Conservation (phyloP, 2,888 invertebrate species). For the Drosophila quinaria region DNA sequence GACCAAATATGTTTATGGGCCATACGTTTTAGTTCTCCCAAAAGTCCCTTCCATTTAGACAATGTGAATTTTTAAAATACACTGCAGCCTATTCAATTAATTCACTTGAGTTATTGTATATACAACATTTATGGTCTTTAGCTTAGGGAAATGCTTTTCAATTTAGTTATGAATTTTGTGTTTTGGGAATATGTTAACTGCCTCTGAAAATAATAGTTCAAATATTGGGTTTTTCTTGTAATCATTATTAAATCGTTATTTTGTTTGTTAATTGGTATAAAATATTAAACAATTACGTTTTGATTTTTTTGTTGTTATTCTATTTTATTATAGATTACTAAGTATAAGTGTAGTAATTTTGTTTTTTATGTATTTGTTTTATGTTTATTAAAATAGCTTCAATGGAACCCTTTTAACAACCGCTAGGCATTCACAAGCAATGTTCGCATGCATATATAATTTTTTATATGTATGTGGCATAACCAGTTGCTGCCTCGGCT, state of each 20-base stretch:
- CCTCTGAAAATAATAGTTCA: not conserved
- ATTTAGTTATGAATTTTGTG: not conserved
- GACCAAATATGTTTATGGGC: slow-evolving; percentile 51
- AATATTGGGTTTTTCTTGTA: not conserved
- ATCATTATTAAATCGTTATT: too few species aligned
- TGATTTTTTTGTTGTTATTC: too few species aligned
- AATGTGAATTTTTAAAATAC: slow-evolving; percentile 19
- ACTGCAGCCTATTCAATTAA: slow-evolving; percentile 25
- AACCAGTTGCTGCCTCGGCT: slow-evolving; percentile 14
- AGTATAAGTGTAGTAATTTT: too few species aligned
- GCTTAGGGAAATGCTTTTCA: not conserved
- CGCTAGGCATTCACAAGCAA: not conserved
- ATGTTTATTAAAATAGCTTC: not conserved
- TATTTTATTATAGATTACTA: too few species aligned
- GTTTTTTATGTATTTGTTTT: too few species aligned
- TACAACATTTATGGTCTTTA: slow-evolving; percentile 7
- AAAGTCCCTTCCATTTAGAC: slow-evolving; percentile 26
- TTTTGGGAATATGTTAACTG: not conserved
- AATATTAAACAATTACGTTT: too few species aligned
- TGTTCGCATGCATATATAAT: slow-evolving; percentile 5
- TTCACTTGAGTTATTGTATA: slow-evolving; percentile 18
- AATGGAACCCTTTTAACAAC: not conserved
- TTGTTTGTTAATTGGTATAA: too few species aligned
- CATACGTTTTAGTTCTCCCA: slow-evolving; percentile 10
- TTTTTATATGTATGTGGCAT: slow-evolving; percentile 6